A percentile compares a stretch with the other conserved stretches of the same genome.
These are phyloP conservation scores for Drosophila niveifrons DNA, from an alignment of 2,888 invertebrate genomes.

Conservation along the genomic window DNA sequence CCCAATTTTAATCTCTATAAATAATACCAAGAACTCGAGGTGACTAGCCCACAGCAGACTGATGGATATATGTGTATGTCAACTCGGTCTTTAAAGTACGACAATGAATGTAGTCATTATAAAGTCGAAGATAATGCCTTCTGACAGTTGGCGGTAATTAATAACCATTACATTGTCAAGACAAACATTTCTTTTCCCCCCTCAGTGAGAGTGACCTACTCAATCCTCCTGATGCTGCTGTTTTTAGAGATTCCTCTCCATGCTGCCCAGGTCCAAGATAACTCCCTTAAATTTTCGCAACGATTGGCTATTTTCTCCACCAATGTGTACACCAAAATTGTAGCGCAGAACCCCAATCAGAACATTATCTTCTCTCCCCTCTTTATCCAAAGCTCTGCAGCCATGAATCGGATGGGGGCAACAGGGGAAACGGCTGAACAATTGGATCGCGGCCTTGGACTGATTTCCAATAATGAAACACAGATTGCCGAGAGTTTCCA, in stretches of 20 bases:
- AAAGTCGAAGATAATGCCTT: too few relatives aligned
- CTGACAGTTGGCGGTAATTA: too few relatives aligned
- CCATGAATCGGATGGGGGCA: conserved; percentile 91
- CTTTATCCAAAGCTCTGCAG: conserved; percentile 90
- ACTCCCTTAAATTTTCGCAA: conserved; percentile 50
- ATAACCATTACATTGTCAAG: too few relatives aligned
- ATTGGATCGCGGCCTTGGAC: conserved; percentile 87
- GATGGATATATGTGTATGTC: too few relatives aligned
- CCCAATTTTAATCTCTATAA: too few relatives aligned
- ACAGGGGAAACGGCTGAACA: conserved; percentile 88
- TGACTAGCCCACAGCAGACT: too few relatives aligned
- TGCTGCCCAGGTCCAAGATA: too few relatives aligned
- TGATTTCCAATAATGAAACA: conserved; percentile 82
- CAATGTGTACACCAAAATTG: conserved; percentile 62
- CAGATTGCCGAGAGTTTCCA: conserved; percentile 78
- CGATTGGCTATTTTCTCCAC: conserved; percentile 63
- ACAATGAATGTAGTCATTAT: too few relatives aligned
- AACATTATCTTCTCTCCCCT: conserved; percentile 92
- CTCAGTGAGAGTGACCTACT: conserved; percentile 52
- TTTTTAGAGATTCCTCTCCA: conserved; percentile 9
- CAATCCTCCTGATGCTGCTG: conserved; percentile 44
- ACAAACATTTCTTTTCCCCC: conserved; percentile 4
- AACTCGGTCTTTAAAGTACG: too few relatives aligned
- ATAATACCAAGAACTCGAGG: too few relatives aligned
- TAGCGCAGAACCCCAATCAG: conserved; percentile 84